Evolutionary conservation across 2,888 invertebrate genomes (phyloP), one percentile per base, ranked within the genome.

Genomic region (Zaprionus lineosus): DNA sequence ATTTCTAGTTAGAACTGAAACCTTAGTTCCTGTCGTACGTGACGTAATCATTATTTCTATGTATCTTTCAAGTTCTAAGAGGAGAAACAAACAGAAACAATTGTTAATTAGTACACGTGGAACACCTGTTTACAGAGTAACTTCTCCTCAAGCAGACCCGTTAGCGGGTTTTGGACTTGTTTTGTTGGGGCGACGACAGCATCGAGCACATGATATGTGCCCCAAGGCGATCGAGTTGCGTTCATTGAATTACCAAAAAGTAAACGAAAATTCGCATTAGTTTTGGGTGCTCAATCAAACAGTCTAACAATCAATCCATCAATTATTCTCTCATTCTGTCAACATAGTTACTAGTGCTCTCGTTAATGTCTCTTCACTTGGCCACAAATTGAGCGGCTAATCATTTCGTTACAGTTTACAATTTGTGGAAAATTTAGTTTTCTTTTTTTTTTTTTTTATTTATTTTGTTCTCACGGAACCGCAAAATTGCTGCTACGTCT

Each of bases 381-480:
- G 52, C 78, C 82, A 77, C 77, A 84, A 84, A 78, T 77, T 70
- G 70, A 71, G 74, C 66, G 59, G 65, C 69, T 84, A 82, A 78
- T 81, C 78, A 71, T 67, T 78, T 78, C 74, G 78, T 78, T 79
- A 79, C 85, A 84, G 83, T 79, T 79, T 84, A 59, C 59, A 57
- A 43, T 58, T 50, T 50, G 70, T 31, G 55, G 64, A 56, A 9
- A 61, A 58, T 21, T 43, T 36, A 39, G 55, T 39, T 44, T 34
- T 36, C 29, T 28, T 40, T 1, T n/a, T 29, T 14, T 11, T 16
- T 8, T 4, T 18, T 24, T 14, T 28, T 9, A 6, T 44, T 58
- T 70, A 16, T 31, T 51, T 43, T 44, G 52, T 71, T 84, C 77
- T 84, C 77, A 84, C 81, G 84, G 84, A 64, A 72, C 75, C 79